These are phyloP conservation scores for Acropora yongei DNA, from an alignment of 64 coral and sea anemone genomes.

Conservation along the genomic window DNA sequence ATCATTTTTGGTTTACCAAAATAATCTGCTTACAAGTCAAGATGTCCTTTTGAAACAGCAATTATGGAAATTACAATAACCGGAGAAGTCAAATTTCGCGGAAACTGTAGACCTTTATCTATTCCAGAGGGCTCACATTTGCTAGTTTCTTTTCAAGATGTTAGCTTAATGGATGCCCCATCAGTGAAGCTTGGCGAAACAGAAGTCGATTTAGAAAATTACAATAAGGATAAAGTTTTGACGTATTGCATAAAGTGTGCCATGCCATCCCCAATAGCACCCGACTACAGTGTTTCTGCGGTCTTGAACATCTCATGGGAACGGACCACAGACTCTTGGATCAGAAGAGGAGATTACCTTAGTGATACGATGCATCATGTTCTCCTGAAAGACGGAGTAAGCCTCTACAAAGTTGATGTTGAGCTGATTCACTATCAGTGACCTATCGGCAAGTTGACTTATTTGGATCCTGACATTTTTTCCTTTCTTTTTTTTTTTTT, in stretches of 20 bases:
- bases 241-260: slow-evolving; percentile 68
- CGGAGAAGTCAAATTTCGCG: slow-evolving; percentile 52
- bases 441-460: not conserved
- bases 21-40: too few relatives aligned
- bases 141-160: slow-evolving; percentile 63
- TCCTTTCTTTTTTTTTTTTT: too few relatives aligned
- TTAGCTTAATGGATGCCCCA: slow-evolving; percentile 64
- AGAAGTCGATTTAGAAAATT: slow-evolving; percentile 27
- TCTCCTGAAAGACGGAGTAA: slow-evolving; percentile 12
- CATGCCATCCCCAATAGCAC: slow-evolving; percentile 38
- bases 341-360: slow-evolving; percentile 67
- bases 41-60: not conserved
- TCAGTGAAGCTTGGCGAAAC: slow-evolving; percentile 51
- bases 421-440: slow-evolving; percentile 48
- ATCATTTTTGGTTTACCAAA: too few relatives aligned
- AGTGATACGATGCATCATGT: slow-evolving; percentile 57
- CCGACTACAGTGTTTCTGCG: slow-evolving; percentile 53
- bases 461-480: too few relatives aligned
- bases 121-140: slow-evolving; percentile 67
- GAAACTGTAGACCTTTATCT: slow-evolving; percentile 10
- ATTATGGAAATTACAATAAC: slow-evolving; percentile 66
- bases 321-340: slow-evolving; percentile 52
- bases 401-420: slow-evolving; percentile 52
- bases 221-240: slow-evolving; percentile 62
- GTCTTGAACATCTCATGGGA: slow-evolving; percentile 84